Evolutionary conservation across 2,888 invertebrate genomes (phyloP), one percentile per base, ranked within the genome.

Genomic region (Cabera pusaria): DNA sequence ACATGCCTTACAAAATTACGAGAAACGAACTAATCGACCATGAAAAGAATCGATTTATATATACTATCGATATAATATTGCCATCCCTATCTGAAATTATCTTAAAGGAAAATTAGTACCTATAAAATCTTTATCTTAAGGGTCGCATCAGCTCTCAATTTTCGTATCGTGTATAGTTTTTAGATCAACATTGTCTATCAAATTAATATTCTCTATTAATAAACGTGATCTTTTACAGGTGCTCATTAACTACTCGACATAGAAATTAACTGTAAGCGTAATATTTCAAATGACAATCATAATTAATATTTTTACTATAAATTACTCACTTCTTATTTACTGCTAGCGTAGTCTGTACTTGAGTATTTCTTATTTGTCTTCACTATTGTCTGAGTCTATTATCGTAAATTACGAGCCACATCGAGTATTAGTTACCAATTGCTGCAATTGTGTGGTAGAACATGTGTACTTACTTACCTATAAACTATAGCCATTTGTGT

Each of bases 361-460:
- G 58, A 53, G 63, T 70, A 63, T 56, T 69, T 70, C 53, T 67
- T 75, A 56, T 72, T 69, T 72, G 72, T 55, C 62, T 68, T 67
- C 72, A 80, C 75, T 69, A 55, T 67, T 71, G 55, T 73, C 66
- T 70, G 60, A 61, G 56, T 69, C 52, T 71, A 55, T 60, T 67
- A 64, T 54, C 49, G 58, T 72, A 63, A 52, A 63, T 68, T 64
- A 65, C 46, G 44, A 71, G 54, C 57, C 72, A 72, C 52, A 55
- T 59, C 55, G 49, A 70, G 41, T 65, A 65, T 72, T 82, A 76
- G 72, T 60, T 56, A 70, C 56, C 63, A 71, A 72, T 74, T 72
- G 69, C 64, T 78, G 68, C 71, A 72, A 67, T 71, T 77, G 69
- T 77, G 72, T 77, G 66, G 77, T 81, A 82, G 80, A 72, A 56